Evolutionary conservation across 2,888 invertebrate genomes (phyloP).

Genomic region (Schizotus pectinicornis): DNA sequence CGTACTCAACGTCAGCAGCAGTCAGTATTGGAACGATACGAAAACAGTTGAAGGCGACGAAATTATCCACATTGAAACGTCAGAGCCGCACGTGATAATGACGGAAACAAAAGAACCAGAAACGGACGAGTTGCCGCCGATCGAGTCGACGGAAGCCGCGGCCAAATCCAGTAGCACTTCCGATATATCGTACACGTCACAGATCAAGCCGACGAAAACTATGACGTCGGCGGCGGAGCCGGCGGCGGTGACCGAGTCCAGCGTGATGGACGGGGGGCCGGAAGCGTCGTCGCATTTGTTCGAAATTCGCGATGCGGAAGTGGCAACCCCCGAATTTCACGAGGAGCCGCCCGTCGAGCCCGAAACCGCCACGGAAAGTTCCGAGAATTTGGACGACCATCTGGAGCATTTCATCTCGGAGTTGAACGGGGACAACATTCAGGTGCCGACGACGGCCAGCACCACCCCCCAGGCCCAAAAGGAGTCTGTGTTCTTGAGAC

Average conservation of each 20-base stretch:
- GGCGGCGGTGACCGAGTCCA: constrained; percentile 9
- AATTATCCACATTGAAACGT: constrained; percentile 35
- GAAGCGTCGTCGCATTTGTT: background rate
- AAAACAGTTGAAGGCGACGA: constrained; percentile 32
- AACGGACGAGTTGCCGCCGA: constrained; percentile 30
- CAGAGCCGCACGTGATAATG: constrained; percentile 15
- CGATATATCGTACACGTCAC: constrained; percentile 37
- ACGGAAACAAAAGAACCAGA: constrained; percentile 11
- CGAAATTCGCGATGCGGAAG: background rate
- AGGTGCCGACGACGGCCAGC: constrained; percentile 49
- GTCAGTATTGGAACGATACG: constrained; percentile 48
- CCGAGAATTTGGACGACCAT: constrained; percentile 56
- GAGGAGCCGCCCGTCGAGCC: background rate
- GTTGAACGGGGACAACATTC: constrained; percentile 62
- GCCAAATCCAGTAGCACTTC: constrained; percentile 38
- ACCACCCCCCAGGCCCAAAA: constrained; percentile 68
- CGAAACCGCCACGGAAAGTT: constrained; percentile 37
- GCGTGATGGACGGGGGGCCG: background rate
- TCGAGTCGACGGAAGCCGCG: constrained; percentile 18
- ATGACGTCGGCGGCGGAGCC: constrained; percentile 30
- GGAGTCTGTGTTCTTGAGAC: constrained; percentile 93
- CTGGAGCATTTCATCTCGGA: constrained; percentile 64
- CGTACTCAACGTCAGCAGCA: constrained; percentile 69
- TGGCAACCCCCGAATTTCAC: background rate
- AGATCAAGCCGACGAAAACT: constrained; percentile 57